Percentiles rank a stretch among this genome's conserved stretches.
Conservation (phyloP, 2,113 vertebrate species). For the Callospermophilus lateralis region DNA sequence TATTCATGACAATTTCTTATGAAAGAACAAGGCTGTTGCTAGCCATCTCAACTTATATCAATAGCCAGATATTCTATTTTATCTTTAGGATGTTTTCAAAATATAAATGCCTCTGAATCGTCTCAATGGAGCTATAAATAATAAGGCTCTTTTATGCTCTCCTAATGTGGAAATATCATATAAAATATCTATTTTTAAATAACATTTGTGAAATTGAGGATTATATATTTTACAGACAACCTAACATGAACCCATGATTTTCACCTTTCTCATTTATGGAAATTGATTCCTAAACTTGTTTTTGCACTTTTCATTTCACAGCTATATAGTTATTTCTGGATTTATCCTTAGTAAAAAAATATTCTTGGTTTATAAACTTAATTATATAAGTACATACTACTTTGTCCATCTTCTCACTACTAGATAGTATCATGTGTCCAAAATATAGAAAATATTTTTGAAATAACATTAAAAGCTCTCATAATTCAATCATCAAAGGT, state of each 20-base stretch:
- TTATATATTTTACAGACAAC: background rate
- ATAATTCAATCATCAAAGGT: background rate
- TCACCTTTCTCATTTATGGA: background rate
- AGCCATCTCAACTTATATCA: constrained; percentile 37
- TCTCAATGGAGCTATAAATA: constrained; percentile 44
- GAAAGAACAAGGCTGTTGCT: constrained; percentile 28
- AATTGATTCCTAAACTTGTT: background rate
- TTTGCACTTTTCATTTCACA: constrained; percentile 7
- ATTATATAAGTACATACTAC: background rate
- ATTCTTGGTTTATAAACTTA: constrained; percentile 8
- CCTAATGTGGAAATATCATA: background rate
- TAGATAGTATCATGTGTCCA: background rate
- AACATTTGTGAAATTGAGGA: background rate
- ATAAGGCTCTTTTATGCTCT: background rate
- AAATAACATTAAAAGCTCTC: constrained; percentile 1
- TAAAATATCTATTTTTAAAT: constrained; percentile 40
- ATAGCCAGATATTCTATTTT: constrained; percentile 53
- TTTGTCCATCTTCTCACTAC: background rate
- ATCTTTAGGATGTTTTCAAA: constrained; percentile 37
- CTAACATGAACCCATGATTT: background rate
- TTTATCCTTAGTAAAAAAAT: background rate
- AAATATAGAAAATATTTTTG: background rate
- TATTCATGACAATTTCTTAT: constrained; percentile 49
- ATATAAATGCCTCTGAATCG: background rate
- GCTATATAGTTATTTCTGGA: constrained; percentile 18